Percentiles rank a stretch among this genome's conserved stretches.
phyloP scores from a whole-genome alignment of 2,113 vertebrate genomes.

The Catharus minimus region DNA sequence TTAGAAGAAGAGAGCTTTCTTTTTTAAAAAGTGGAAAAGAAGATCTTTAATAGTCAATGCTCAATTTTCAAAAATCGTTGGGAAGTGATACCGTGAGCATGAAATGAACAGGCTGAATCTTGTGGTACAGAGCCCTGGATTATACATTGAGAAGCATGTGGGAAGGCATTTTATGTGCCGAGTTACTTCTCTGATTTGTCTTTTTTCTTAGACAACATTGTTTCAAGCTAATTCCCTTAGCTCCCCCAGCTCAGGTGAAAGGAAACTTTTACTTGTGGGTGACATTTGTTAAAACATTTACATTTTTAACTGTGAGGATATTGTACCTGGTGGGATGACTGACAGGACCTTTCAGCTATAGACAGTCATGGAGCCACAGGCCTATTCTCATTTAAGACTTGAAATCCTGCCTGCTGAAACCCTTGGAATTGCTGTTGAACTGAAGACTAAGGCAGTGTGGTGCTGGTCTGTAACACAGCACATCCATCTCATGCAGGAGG shows the following conservation, averaged over 20 bases:
- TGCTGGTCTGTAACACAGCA: not conserved
- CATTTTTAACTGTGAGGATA: not conserved
- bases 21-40: not conserved
- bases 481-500: not conserved
- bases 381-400: not conserved
- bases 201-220: not conserved
- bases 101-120: not conserved
- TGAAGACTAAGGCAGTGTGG: not conserved
- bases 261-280: not conserved
- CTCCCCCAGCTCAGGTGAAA: not conserved
- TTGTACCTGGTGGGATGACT: not conserved
- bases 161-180: not conserved
- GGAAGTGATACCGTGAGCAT: not conserved
- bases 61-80: not conserved
- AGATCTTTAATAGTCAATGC: not conserved
- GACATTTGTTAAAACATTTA: not conserved
- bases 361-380: not conserved
- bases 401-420: not conserved
- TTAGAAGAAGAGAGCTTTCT: not conserved
- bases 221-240: not conserved
- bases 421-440: not conserved
- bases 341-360: not conserved
- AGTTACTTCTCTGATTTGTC: not conserved
- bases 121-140: not conserved
- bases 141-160: not conserved